phyloP scores from a whole-genome alignment of 2,113 vertebrate genomes.

The Cinclus cinclus region DNA sequence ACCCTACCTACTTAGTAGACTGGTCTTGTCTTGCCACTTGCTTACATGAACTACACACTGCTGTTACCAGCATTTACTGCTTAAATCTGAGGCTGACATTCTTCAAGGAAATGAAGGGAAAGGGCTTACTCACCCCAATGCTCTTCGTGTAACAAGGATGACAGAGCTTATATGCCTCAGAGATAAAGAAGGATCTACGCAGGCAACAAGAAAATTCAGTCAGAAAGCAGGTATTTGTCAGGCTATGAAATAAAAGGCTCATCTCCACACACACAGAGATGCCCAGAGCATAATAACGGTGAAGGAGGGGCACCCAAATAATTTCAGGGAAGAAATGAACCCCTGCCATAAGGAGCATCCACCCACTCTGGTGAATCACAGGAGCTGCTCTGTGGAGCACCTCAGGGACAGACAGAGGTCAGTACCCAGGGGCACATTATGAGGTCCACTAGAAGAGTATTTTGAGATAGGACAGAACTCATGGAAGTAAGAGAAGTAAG shows the following conservation, averaged over 20 bases:
- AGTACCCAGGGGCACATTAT: rapidly evolving
- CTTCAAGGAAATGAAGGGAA: conserved; percentile 16
- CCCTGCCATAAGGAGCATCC: not conserved
- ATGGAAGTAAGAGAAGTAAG: not conserved
- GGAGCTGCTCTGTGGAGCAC: not conserved
- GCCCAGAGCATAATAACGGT: not conserved
- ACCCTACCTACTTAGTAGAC: not conserved
- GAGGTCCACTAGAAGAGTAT: rapidly evolving
- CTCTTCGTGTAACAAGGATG: not conserved
- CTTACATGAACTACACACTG: not conserved
- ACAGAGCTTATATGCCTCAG: not conserved
- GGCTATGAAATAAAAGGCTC: not conserved
- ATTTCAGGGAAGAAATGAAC: not conserved
- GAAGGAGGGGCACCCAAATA: not conserved
- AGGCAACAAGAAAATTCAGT: conserved; percentile 1
- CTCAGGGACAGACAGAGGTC: not conserved
- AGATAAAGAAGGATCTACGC: not conserved
- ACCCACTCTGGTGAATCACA: not conserved
- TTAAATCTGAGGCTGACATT: not conserved
- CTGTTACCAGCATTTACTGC: not conserved
- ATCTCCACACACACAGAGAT: not conserved
- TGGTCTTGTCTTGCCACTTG: not conserved
- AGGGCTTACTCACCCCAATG: not conserved
- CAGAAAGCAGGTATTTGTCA: not conserved
- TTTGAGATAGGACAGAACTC: not conserved